phyloP scores from a whole-genome alignment of 2,113 vertebrate genomes.

The Peromyscus polionotus region DNA sequence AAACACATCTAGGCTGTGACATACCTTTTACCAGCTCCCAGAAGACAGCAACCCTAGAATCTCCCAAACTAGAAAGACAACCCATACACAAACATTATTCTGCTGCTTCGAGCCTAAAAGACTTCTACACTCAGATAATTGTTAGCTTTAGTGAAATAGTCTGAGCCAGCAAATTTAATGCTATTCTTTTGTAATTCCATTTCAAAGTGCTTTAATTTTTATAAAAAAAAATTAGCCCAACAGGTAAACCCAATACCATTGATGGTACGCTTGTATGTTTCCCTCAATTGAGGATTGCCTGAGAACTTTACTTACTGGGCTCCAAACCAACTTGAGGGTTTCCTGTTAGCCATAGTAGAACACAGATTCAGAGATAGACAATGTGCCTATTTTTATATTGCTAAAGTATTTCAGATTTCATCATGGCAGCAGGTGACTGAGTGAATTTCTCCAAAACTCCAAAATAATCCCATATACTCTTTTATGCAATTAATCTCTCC shows the following conservation, averaged over 20 bases:
- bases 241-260: slow-evolving; percentile 14
- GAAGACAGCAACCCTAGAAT: slow-evolving; percentile 78
- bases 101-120: slow-evolving; percentile 79
- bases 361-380: not conserved
- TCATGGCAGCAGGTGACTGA: not conserved
- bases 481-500: not conserved
- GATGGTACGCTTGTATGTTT: slow-evolving; percentile 61
- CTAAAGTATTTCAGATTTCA: not conserved
- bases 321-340: slow-evolving; percentile 30
- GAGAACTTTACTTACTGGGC: slow-evolving; percentile 63
- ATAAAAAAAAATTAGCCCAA: slow-evolving; percentile 67
- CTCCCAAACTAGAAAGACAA: slow-evolving; percentile 63
- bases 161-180: slow-evolving; percentile 38
- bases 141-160: slow-evolving; percentile 78
- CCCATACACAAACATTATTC: slow-evolving; percentile 55
- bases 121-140: slow-evolving; percentile 71
- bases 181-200: not conserved
- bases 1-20: slow-evolving; percentile 82
- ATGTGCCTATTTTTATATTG: not conserved
- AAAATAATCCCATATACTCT: not conserved
- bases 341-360: not conserved
- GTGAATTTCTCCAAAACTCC: not conserved
- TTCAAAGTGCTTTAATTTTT: slow-evolving; percentile 52
- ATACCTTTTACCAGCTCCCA: slow-evolving; percentile 77
- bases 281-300: slow-evolving; percentile 64